Conservation (phyloP, 1,140 invertebrate species). For the Zaprionus kolodkinae region DNA sequence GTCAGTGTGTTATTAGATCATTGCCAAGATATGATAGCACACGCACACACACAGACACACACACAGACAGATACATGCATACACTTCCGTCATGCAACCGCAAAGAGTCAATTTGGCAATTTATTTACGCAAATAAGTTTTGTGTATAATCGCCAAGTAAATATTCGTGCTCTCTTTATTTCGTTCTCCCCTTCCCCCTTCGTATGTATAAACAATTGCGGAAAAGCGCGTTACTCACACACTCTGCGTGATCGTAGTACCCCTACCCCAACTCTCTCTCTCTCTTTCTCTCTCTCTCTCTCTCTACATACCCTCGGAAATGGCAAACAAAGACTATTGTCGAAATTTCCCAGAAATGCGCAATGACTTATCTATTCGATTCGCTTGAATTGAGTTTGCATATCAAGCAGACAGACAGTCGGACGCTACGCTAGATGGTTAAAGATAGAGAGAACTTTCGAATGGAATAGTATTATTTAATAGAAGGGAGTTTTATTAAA, state of each 20-base stretch:
- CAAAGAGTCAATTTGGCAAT: conserved; percentile 22
- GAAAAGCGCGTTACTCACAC: conserved; percentile 24
- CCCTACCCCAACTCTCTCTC: neutral
- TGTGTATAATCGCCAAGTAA: conserved; percentile 22
- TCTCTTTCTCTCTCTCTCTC: too few species aligned
- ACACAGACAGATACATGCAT: neutral
- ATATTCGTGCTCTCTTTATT: neutral
- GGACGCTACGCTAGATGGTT: conserved; percentile 15
- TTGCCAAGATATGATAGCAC: conserved; percentile 32
- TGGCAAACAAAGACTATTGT: conserved; percentile 4
- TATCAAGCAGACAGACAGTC: conserved; percentile 26
- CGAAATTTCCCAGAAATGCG: conserved; percentile 20
- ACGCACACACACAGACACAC: neutral
- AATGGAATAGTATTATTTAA: neutral
- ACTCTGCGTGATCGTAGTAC: neutral
- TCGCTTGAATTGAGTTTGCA: neutral
- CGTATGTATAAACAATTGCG: neutral
- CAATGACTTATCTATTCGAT: conserved; percentile 15
- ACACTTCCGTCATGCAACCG: conserved; percentile 6
- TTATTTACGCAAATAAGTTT: conserved; percentile 24
- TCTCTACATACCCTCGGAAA: neutral
- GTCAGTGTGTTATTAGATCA: conserved; percentile 31
- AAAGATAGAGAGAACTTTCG: neutral
- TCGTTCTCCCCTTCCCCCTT: neutral
- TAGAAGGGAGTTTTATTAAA: neutral